phyloP scores from a whole-genome alignment of 2,113 vertebrate species.

The Dasyprocta punctata region DNA sequence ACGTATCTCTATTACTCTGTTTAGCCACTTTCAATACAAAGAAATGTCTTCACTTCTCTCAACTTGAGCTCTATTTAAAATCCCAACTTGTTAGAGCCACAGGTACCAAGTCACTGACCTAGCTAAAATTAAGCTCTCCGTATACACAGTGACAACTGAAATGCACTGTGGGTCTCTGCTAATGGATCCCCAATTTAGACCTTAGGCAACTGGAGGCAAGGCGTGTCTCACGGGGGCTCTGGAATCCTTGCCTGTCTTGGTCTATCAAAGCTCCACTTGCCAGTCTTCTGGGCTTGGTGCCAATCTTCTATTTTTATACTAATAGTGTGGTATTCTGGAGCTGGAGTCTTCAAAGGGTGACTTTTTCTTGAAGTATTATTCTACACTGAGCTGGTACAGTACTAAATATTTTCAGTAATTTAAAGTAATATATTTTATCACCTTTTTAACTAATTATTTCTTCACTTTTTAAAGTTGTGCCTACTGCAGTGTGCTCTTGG shows the following conservation, averaged over 20 bases:
- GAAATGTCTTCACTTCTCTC: background rate
- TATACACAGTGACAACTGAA: constrained; percentile 39
- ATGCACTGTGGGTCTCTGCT: constrained; percentile 28
- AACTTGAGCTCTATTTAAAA: constrained; percentile 23
- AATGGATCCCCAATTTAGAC: constrained; percentile 65
- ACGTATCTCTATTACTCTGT: background rate
- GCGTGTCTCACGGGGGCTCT: constrained; percentile 14
- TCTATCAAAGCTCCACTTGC: constrained; percentile 65
- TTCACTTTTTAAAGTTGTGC: constrained; percentile 60
- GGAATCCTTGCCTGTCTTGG: constrained; percentile 54
- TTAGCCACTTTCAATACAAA: background rate
- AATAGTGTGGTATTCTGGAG: constrained; percentile 20
- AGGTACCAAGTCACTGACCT: background rate
- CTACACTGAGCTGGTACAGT: constrained; percentile 12
- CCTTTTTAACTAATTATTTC: constrained; percentile 62
- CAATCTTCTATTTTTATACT: constrained; percentile 74
- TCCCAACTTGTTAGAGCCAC: background rate
- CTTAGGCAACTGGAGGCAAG: constrained; percentile 58
- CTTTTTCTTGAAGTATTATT: constrained; percentile 60
- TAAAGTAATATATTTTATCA: constrained; percentile 64
- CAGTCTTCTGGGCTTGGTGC: constrained; percentile 55
- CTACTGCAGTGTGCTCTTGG: background rate
- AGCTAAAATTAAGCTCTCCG: background rate
- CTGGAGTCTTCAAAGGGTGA: constrained; percentile 46
- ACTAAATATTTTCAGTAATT: constrained; percentile 56